Evolutionary conservation across 64 coral and sea anemone species (phyloP).

Genomic region (Pachyseris speciosa): DNA sequence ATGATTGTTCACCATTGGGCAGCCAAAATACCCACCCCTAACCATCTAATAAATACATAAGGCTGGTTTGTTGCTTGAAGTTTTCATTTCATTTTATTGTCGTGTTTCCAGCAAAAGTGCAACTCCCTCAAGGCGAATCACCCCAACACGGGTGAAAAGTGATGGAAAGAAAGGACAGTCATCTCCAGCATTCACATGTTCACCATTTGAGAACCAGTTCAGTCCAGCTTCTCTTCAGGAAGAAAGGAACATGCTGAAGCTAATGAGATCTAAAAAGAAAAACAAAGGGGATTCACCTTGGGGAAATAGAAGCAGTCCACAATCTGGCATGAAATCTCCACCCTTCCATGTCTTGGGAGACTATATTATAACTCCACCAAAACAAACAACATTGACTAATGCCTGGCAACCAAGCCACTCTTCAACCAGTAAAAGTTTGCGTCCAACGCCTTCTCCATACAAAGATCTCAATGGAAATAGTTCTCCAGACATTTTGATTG

Average conservation of each 20-base stretch:
- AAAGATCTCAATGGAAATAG: neutral
- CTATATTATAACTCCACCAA: constrained; percentile 63
- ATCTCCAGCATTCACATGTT: constrained; percentile 33
- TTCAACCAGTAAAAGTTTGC: neutral
- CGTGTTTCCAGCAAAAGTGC: constrained; percentile 64
- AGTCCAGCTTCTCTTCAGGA: constrained; percentile 89
- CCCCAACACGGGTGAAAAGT: constrained; percentile 80
- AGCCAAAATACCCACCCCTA: no score
- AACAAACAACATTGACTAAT: neutral
- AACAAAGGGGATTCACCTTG: constrained; percentile 73
- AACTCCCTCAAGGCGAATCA: constrained; percentile 80
- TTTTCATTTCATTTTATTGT: neutral
- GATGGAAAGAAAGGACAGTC: constrained; percentile 53
- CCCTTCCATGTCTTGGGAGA: constrained; percentile 72
- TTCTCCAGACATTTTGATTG: neutral
- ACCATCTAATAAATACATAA: neutral
- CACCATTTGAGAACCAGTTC: constrained; percentile 24
- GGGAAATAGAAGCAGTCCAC: constrained; percentile 62
- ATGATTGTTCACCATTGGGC: no score
- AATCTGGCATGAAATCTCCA: constrained; percentile 62
- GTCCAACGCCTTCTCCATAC: neutral
- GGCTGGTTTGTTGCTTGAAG: neutral
- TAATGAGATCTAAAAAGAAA: constrained; percentile 74
- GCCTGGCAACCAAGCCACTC: neutral
- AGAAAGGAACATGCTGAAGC: constrained; percentile 74